Evolutionary conservation across 2,113 vertebrate genomes (phyloP).

Genomic region (Hipposideros armiger): DNA sequence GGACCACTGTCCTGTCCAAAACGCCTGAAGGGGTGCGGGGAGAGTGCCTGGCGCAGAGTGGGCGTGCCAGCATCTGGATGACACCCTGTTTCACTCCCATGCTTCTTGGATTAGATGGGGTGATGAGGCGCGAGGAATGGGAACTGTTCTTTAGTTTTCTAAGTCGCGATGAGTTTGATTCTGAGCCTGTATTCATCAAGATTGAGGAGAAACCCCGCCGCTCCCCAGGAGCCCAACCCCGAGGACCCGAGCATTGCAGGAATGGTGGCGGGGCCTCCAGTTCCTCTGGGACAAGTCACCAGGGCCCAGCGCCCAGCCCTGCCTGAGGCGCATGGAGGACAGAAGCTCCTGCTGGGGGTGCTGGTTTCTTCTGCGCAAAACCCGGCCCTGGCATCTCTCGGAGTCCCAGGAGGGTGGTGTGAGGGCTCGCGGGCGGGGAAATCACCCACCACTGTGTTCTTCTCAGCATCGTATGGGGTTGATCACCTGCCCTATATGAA

Average conservation of each 20-base stretch:
- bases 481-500: too few relatives aligned
- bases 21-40: too few relatives aligned
- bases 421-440: fast-evolving
- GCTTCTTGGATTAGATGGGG: fast-evolving
- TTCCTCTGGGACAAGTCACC: fast-evolving
- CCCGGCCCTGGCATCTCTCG: background rate
- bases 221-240: fast-evolving
- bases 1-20: too few relatives aligned
- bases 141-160: background rate
- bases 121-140: fast-evolving
- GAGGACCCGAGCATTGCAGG: fast-evolving
- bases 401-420: too few relatives aligned
- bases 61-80: fast-evolving
- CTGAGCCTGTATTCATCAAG: background rate
- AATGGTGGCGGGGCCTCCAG: background rate
- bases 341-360: too few relatives aligned
- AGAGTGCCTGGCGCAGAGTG: fast-evolving
- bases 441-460: too few relatives aligned
- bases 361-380: too few relatives aligned
- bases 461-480: fast-evolving
- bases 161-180: background rate
- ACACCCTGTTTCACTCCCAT: too few relatives aligned
- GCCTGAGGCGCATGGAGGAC: too few relatives aligned
- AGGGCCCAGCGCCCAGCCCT: fast-evolving
- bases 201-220: fast-evolving